Evolutionary conservation across 2,113 vertebrate species (phyloP), one percentile per base, ranked within the genome.

Genomic region (Argyrosomus japonicus): DNA sequence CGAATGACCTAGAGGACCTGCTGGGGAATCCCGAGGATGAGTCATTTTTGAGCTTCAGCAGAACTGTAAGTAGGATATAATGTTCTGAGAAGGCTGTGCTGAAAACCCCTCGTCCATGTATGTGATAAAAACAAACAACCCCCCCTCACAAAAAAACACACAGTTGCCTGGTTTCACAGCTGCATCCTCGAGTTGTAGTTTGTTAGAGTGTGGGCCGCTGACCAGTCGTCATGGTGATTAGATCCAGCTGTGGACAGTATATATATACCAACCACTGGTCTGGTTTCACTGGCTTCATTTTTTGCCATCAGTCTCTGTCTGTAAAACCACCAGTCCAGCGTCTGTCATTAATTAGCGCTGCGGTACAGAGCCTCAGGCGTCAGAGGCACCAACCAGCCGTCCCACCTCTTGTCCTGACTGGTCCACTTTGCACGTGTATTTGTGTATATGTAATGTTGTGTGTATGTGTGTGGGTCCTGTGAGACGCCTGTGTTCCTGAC

Each of bases 1-100:
- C 93, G 18, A 95, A 95, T 61, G 87, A 96, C 92, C 92, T 95
- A 75, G 92, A 94, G 47, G 86, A 94, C 78, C 82, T 95, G 67
- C 53, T 92, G 54, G 84, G 84, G 53, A 27, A 65, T 60, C 85
- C 90, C 6, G 14, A 88, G 56, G 81, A 89, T 11, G 51, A 86
- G 63, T 68, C 85, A 0, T 51, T 83, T 45, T 6, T 48, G 25
- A 69, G 75, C 56, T 61, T 68, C 48, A 70, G 48, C 69, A 68
- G 25, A 36, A 87, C 76, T 23, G 95, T 95, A 76, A 94, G 94
- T 94, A 62, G 40, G 60, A 79, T 58, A 17, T 36, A 15, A 4
- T 70, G 9, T 67, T 15, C 27, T 36, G 21, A 77, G 12, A 32
- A 47, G n/a, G 10, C 19, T 19, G 2, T 23, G 48, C 6, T 27